Base-by-base conservation (phyloP, 1,140 invertebrate species). In the Bombus terrestris region DNA sequence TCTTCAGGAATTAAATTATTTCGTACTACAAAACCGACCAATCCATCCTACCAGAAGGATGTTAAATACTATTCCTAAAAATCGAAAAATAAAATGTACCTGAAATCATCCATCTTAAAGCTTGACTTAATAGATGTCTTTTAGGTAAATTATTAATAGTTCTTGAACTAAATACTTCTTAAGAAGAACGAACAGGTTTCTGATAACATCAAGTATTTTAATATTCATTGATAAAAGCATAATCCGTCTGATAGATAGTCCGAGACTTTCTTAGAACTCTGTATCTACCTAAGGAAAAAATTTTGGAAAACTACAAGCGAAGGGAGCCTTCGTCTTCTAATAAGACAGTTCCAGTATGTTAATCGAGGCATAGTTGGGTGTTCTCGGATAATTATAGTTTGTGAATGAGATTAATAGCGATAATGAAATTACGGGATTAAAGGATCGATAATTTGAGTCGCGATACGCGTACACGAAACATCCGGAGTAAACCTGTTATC, bases 401-500 rank as follows among this genome's bases (percentile, higher is more conserved):
- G 22, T 0, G 77, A 47, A 37, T 3, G 22, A 47, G 77, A 80
- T 80, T 53, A 80, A 53, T 37, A 35, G 37, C 68, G 68, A 62
- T 81, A 81, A 81, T 81, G 72, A 74, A 62, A 73, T 81, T 62
- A 73, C 32, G 35, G 69, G 80, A 81, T 81, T 53, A 32, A 81
- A 41, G 37, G 47, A 81, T 81, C 53, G 69, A 81, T 81, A 73
- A 59, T 62, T 28, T n/a, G 64, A 74, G 37, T 12, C 37, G n/a
- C 3, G 35, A 59, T 32, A 32, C 39, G 22, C 37, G 35, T 39
- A 62, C 68, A 73, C 53, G 69, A 62, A 74, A 64, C 32, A 35
- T 13, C 13, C 32, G n/a, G 37, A 3, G 39, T 82, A 74, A 75
- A 82, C 71, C 69, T 47, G 69, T 82, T 82, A 64, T n/a, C 22